Evolutionary conservation across 2,888 invertebrate species (phyloP), one percentile per base, ranked within the genome.

Genomic region (Sinohyriopsis cumingii): DNA sequence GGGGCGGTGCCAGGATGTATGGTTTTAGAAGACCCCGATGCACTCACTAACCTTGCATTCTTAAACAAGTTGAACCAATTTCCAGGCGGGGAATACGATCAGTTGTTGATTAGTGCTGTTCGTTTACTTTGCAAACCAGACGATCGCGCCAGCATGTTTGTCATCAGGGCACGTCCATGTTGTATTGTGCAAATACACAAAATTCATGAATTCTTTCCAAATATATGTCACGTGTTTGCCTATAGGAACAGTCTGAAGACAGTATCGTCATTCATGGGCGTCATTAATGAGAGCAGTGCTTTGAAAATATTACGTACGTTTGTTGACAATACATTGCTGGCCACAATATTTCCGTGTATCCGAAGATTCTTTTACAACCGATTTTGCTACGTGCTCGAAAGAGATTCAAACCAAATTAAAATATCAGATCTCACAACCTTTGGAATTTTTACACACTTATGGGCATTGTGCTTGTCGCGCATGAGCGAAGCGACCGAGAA

Each of bases 221-320:
- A 78, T 15, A 82, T 85, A 24, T 76, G 82, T 59, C 83, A 85
- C 63, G 72, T 87, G 9, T 87, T 84, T 69, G 77, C 85, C 57
- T 87, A 87, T 73, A 70, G 86, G 57, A 85, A 87, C 75, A 86
- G 85, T 64, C 71, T 86, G 3, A 84, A 86, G 28, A 84, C 84
- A 3, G 79, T 87, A 12, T 75, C 81, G 25, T 84, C 86, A 3
- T 82, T 79, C 62, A 76, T 86, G n/a, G 82, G 80, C 22, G 68
- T 84, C 18, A 77, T 84, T 57, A 68, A 79, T 6, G 77, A 74
- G 22, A 83, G 85, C 65, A 82, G 83, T 3, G 81, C 84, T 15
- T 74, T 82, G 19, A 79, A 82, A 28, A 78, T 82, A 25, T 72
- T 81, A 24, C 73, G 82, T 15, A 83, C 84, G 63, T 67, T 86